Percentiles rank a stretch among this genome's conserved stretches.
Conservation (phyloP, 2,797 vertebrate species). For the Synanceia verrucosa region DNA sequence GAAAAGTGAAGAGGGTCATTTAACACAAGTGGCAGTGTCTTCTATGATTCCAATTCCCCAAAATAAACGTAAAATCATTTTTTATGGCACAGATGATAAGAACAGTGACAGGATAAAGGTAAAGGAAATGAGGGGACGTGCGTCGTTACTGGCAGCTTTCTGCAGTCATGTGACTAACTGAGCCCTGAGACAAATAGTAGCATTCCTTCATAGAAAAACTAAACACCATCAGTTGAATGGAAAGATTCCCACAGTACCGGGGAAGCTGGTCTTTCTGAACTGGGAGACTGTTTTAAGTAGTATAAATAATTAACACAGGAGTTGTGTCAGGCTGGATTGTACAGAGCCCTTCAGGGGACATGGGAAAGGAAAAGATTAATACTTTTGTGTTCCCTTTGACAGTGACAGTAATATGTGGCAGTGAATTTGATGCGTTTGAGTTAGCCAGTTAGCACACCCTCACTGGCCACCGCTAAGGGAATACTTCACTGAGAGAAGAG, state of each 20-base stretch:
- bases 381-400: neutral
- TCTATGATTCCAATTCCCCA: neutral
- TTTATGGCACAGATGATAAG: too few species aligned
- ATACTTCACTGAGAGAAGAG: too few species aligned
- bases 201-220: neutral
- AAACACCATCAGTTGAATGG: neutral
- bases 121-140: neutral
- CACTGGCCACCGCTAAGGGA: too few species aligned
- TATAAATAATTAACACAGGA: conserved; percentile 4
- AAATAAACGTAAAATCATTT: too few species aligned
- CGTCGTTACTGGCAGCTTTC: neutral
- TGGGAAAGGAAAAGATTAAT: neutral
- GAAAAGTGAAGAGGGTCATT: neutral
- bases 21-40: neutral
- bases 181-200: conserved; percentile 19
- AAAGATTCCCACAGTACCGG: neutral
- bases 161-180: neutral
- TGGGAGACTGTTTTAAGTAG: neutral
- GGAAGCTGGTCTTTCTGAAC: neutral
- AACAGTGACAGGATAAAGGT: too few species aligned
- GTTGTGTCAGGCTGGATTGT: neutral
- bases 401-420: neutral
- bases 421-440: neutral
- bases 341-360: neutral
- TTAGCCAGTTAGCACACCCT: neutral